Conservation (phyloP, 2,888 invertebrate species). For the Archips crataeganus region DNA sequence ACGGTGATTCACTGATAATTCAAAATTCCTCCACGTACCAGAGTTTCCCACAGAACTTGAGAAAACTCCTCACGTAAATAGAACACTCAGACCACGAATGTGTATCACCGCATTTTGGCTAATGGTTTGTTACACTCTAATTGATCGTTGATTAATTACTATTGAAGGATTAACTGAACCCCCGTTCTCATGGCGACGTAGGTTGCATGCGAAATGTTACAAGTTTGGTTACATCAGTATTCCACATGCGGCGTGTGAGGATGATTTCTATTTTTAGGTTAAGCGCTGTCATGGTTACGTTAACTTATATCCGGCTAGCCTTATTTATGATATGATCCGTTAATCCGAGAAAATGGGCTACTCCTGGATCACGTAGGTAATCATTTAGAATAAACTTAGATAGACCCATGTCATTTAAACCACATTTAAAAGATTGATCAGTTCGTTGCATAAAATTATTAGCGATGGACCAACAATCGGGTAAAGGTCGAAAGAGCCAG, state of each 20-base stretch:
- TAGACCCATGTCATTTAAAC: no score
- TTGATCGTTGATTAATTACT: constrained; percentile 63
- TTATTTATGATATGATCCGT: no score
- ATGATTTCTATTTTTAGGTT: constrained; percentile 11
- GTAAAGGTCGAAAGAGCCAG: no score
- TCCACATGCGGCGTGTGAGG: constrained; percentile 1
- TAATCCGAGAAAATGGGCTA: no score
- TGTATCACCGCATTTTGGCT: constrained; percentile 65
- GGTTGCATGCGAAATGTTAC: constrained; percentile 13
- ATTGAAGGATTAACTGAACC: constrained; percentile 31
- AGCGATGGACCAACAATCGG: no score
- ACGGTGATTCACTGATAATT: constrained; percentile 1
- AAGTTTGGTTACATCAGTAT: constrained; percentile 10
- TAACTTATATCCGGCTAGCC: not conserved
- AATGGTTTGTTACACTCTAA: constrained; percentile 70
- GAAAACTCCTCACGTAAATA: constrained; percentile 67
- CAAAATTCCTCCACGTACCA: constrained; percentile 58
- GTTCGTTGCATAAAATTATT: no score
- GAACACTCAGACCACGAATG: constrained; percentile 59
- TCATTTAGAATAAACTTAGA: no score
- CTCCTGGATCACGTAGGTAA: no score
- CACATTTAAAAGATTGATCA: no score
- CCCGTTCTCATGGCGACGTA: not conserved
- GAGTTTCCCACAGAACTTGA: constrained; percentile 59
- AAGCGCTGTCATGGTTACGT: not conserved